Base-by-base conservation (phyloP, 2,888 invertebrate species). In the Amblyteles armatorius region DNA sequence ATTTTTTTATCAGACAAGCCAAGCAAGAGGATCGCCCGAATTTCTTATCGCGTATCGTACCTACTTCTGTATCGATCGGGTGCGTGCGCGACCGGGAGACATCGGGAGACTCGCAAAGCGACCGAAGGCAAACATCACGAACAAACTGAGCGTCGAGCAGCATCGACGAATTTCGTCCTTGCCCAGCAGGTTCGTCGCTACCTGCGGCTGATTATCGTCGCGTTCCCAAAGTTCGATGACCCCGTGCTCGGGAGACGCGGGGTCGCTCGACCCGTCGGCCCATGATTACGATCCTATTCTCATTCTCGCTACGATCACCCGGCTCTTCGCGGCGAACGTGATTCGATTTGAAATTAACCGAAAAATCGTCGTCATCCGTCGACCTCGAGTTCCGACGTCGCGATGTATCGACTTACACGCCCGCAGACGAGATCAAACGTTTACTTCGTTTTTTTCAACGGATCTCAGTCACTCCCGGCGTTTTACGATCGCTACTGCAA, bases 221-320 rank as follows among this genome's bases (percentile, higher is more conserved):
- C 60, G 60, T 33, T 60, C 11, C 60, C n/a, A 60, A 60, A 60
- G 60, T 60, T 60, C 60, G 29, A 60, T 33, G 60, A 29, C 60
- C 60, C 60, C 16, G 33, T 60, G 33, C 29, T 33, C 33, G 33
- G 6, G 60, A 16, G 60, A 29, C 60, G 29, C 26, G 60, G 26
- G 60, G 60, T 60, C 60, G 29, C 22, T 11, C 57, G 22, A 57
- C 57, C 26, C 22, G 19, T 44, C 57, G 11, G 26, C 19, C 0
- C 60, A 29, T 16, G 29, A 29, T 60, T 60, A 13, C 60, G 33
- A 60, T 60, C 33, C 60, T 5, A 60, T 60, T 60, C 60, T 60
- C 29, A 60, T 60, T 60, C 60, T 16, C 60, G 60, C 60, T 44
- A 44, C 44, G 44, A 44, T 44, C 44, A 44, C 13, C 60, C 60